These are phyloP conservation scores for Sisyra terminalis DNA, from an alignment of 2,888 invertebrate genomes.

Conservation along the genomic window DNA sequence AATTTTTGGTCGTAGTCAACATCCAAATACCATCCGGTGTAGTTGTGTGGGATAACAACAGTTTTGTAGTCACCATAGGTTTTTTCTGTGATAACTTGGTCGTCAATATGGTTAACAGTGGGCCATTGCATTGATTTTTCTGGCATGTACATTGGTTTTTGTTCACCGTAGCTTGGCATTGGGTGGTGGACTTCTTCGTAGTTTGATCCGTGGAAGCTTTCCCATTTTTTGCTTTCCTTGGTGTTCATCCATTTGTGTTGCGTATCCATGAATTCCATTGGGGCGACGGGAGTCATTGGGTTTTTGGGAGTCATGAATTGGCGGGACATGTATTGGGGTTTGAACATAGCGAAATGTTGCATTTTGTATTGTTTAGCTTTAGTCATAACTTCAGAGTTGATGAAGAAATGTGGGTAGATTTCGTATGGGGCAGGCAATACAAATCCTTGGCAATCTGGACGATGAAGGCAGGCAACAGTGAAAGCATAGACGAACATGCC, in stretches of 20 bases:
- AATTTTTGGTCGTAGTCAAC: slow-evolving; percentile 37
- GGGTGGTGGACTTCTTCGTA: background rate
- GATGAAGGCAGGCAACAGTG: slow-evolving; percentile 39
- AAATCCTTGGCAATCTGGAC: slow-evolving; percentile 36
- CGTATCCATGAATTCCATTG: background rate
- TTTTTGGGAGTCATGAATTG: no score
- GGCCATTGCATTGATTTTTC: background rate
- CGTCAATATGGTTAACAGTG: background rate
- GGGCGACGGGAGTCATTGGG: background rate
- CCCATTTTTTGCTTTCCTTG: slow-evolving; percentile 1
- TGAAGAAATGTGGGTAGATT: slow-evolving; percentile 45
- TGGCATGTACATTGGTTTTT: background rate
- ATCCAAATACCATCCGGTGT: slow-evolving; percentile 29
- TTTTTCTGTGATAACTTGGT: slow-evolving; percentile 9
- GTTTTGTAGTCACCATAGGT: slow-evolving; percentile 19
- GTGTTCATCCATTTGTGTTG: background rate
- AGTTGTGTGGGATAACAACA: slow-evolving; percentile 26
- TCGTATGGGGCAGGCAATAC: slow-evolving; percentile 52
- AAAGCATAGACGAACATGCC: slow-evolving; percentile 39
- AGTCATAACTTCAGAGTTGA: slow-evolving; percentile 37
- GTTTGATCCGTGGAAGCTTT: background rate
- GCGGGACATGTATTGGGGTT: background rate
- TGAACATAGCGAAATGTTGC: slow-evolving; percentile 19
- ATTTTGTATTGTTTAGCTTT: slow-evolving; percentile 28
- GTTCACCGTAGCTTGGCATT: background rate